Conservation (phyloP, 2,888 invertebrate genomes). For the Calameuta idolon region DNA sequence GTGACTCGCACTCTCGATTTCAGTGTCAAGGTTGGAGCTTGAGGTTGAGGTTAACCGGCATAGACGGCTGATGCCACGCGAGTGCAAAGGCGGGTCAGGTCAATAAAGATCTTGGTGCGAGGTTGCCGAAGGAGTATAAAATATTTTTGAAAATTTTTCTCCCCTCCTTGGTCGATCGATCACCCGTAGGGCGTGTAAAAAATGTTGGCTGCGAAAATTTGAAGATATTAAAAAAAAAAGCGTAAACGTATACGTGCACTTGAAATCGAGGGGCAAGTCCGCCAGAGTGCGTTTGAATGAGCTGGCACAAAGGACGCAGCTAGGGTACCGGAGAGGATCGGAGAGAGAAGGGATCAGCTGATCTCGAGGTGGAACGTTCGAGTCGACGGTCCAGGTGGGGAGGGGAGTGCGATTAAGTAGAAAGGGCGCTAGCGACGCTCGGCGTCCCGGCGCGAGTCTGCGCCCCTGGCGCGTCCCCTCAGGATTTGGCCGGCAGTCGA, state of each 20-base stretch:
- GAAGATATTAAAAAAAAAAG: background rate
- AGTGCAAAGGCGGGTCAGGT: no score
- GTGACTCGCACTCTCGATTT: background rate
- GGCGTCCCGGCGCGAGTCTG: slow-evolving; percentile 48
- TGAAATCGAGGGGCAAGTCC: background rate
- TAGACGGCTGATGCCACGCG: background rate
- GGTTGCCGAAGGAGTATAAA: no score
- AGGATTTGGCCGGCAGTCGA: slow-evolving; percentile 51
- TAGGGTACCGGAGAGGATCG: background rate
- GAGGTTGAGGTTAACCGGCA: background rate
- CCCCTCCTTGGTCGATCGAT: no score
- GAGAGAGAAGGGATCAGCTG: slow-evolving; percentile 1
- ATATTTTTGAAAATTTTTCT: no score
- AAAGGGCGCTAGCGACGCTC: slow-evolving; percentile 13
- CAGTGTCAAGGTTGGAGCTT: background rate
- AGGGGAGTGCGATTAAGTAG: background rate
- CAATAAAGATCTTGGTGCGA: no score
- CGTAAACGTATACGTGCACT: background rate
- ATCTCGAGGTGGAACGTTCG: slow-evolving; percentile 3
- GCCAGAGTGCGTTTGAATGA: background rate
- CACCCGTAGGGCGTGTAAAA: background rate
- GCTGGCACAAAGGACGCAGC: background rate
- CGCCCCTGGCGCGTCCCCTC: slow-evolving; percentile 33
- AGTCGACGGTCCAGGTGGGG: background rate
- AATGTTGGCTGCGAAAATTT: background rate